Conservation (phyloP, 1,140 invertebrate species). For the Ceratitis capitata region DNA sequence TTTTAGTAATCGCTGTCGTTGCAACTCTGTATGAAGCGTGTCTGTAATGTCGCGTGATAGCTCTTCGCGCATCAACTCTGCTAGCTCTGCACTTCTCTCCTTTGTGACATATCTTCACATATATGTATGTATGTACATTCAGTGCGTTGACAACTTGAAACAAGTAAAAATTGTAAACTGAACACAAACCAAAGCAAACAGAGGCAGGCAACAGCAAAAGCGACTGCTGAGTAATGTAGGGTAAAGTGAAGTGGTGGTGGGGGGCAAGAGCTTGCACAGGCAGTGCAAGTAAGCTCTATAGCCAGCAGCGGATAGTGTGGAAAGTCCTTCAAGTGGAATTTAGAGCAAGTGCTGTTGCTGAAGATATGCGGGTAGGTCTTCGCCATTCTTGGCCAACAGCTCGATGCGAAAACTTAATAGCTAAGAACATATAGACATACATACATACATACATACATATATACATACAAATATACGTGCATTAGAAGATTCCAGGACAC, state of each 20-base stretch:
- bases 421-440: neutral
- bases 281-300: neutral
- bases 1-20: neutral
- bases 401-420: neutral
- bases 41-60: neutral
- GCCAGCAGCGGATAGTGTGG: neutral
- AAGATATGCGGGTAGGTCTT: too few relatives aligned
- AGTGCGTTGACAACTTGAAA: constrained; percentile 1
- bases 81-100: too few relatives aligned
- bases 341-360: neutral
- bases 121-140: too few relatives aligned
- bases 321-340: constrained; percentile 25
- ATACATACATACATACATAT: neutral
- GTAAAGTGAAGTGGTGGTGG: neutral
- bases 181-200: neutral
- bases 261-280: neutral
- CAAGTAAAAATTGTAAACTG: neutral
- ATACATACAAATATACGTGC: neutral
- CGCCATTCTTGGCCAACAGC: neutral
- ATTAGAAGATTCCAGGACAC: neutral
- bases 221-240: too few relatives aligned
- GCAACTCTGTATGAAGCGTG: neutral
- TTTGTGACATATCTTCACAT: too few relatives aligned
- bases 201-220: too few relatives aligned
- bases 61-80: neutral